phyloP scores from a whole-genome alignment of 1,140 invertebrate genomes.

The Melanaphis sacchari region DNA sequence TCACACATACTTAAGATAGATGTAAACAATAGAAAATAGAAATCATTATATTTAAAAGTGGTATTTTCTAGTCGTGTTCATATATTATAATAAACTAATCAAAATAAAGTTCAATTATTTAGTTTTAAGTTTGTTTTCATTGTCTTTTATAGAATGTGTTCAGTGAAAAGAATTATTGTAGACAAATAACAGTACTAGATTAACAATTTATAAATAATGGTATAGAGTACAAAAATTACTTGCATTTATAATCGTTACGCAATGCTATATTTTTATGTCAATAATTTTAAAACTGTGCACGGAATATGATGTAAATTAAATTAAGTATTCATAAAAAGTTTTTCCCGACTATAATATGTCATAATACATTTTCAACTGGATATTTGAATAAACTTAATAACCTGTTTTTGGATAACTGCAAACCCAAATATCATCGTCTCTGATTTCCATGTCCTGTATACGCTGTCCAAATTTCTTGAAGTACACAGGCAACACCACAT shows the following conservation, averaged over 20 bases:
- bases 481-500: slow-evolving; percentile 61
- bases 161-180: neutral
- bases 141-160: neutral
- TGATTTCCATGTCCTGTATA: slow-evolving; percentile 62
- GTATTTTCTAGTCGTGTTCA: neutral
- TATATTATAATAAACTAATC: neutral
- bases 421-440: slow-evolving; percentile 65
- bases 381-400: slow-evolving; percentile 40
- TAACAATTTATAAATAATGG: neutral
- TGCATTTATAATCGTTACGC: neutral
- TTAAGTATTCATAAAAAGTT: neutral
- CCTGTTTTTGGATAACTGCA: slow-evolving; percentile 66
- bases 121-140: neutral
- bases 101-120: neutral
- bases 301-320: neutral
- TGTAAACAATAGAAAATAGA: neutral
- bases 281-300: neutral
- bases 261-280: neutral
- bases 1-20: neutral
- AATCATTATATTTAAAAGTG: neutral
- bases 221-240: neutral
- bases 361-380: neutral
- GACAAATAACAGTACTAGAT: neutral
- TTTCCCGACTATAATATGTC: neutral
- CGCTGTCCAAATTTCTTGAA: slow-evolving; percentile 61